Evolutionary conservation across 2,797 vertebrate genomes (phyloP).

Genomic region (Falco rusticolus): DNA sequence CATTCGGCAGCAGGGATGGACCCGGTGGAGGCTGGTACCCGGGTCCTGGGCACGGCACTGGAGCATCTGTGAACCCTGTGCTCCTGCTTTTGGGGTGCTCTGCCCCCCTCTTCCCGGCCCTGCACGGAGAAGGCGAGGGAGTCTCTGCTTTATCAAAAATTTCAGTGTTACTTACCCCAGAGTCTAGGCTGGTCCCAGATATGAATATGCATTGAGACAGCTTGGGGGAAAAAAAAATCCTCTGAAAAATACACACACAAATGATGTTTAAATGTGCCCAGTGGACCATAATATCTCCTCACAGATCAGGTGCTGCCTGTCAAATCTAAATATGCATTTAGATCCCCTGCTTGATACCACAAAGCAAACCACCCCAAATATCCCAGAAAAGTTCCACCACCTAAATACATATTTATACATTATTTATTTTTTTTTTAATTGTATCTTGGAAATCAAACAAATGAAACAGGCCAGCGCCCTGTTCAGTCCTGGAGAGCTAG

Average conservation of each 20-base stretch:
- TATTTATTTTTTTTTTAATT: not conserved
- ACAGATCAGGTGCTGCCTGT: conserved; percentile 60
- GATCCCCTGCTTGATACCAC: conserved; percentile 48
- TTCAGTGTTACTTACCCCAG: conserved; percentile 45
- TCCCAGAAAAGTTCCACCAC: conserved; percentile 52
- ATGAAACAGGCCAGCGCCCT: not conserved
- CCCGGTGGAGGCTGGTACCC: not conserved
- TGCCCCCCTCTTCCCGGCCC: not conserved
- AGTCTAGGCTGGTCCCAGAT: conserved; percentile 21
- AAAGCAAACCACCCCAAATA: conserved; percentile 67
- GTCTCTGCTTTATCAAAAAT: not conserved
- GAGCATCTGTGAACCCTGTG: not conserved
- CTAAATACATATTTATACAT: conserved; percentile 71
- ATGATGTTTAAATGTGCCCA: conserved; percentile 67
- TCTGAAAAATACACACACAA: not conserved
- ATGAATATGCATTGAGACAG: conserved; percentile 70
- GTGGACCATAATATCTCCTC: conserved; percentile 62
- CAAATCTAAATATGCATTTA: conserved; percentile 73
- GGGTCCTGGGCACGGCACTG: accelerated
- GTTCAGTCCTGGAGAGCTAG: not conserved
- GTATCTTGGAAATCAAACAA: conserved; percentile 26
- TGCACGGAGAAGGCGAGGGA: not conserved
- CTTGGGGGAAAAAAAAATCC: conserved; percentile 3
- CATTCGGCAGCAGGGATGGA: no score
- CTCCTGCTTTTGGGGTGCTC: conserved; percentile 10